Evolutionary conservation across 2,888 invertebrate species (phyloP), one percentile per base, ranked within the genome.

Genomic region (Meloe dianella): DNA sequence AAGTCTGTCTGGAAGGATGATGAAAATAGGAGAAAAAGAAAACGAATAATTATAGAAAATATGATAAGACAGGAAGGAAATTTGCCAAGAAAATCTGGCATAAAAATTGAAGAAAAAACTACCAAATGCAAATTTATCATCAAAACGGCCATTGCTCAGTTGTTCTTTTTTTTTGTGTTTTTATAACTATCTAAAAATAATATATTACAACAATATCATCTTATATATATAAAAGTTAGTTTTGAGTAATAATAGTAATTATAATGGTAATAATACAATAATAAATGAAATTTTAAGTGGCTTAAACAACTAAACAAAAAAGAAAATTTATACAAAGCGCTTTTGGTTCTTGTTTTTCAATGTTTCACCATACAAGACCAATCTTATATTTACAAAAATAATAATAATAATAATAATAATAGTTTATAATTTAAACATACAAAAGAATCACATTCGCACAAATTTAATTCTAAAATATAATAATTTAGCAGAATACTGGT

Each of bases 401-500:
- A n/a, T n/a, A n/a, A 62, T 64, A 63, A 54, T 27, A 62, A n/a
- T 47, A 62, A 22, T 24, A n/a, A 20, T 29, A 38, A 32, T 35
- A 4, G 12, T 63, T 57, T 60, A 64, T 32, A 67, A 74, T 71
- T 68, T 72, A 75, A 71, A 74, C 66, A 61, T 71, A 69, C 70
- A 68, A 72, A 76, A 41, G 41, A 74, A 79, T 79, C 78, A 79
- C 80, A 80, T 80, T 77, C 79, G 79, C 75, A 68, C 71, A 66
- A 73, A 41, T 17, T 57, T n/a, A n/a, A 60, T 61, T 68, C 74
- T 67, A 67, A 63, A 35, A 41, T 76, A 75, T 72, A 77, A 78
- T 79, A 79, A 79, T 78, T 80, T 77, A 78, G 77, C 76, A 75
- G 80, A 81, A 82, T 81, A 81, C 81, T 82, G 81, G 41, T 41